Evolutionary conservation across 2,888 invertebrate genomes (phyloP), one percentile per base, ranked within the genome.

Genomic region (Acanthosoma haemorrhoidale): DNA sequence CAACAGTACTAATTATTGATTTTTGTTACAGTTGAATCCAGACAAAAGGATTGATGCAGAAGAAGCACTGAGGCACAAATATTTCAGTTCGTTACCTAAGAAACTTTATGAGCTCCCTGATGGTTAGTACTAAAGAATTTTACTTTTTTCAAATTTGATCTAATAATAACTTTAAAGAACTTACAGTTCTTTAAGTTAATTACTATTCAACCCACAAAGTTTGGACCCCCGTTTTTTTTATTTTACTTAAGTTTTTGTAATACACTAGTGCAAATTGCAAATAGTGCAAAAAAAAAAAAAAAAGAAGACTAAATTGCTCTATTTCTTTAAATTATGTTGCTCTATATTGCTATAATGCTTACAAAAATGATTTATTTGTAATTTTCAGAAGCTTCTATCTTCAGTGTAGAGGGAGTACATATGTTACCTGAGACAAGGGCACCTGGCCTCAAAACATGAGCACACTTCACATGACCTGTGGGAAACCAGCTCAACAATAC

Each of bases 381-480:
- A 81, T 80, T 88, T 88, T 43, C 88, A 96, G 96, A 94, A 83
- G 88, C 92, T 79, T 95, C 96, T 78, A 94, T 97, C 84, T 95
- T 94, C 84, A 92, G 90, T 78, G 94, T 96, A 80, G 94, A 95
- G 82, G 95, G 95, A 77, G 88, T 96, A 77, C 88, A 89, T 81
- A 82, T 94, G 79, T 88, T 88, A 80, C 88, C 90, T 69, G 96
- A 96, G 83, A 87, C 88, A 78, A 84, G 88, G 78, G 73, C 73
- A 18, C 73, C 73, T n/a, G 73, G 74, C 18, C 57, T 73, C 60
- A 75, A 75, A 38, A 74, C 75, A 70, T 75, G 75, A 75, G 69
- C 21, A 29, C 29, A 32, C 41, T 58, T 60, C 69, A 41, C 25
- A 11, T 63, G 59, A 67, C 18, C 31, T 32, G 34, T 18, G 67